These are phyloP conservation scores for Micropoecilia bifurca DNA, from an alignment of 2,797 vertebrate species.

Conservation along the genomic window DNA sequence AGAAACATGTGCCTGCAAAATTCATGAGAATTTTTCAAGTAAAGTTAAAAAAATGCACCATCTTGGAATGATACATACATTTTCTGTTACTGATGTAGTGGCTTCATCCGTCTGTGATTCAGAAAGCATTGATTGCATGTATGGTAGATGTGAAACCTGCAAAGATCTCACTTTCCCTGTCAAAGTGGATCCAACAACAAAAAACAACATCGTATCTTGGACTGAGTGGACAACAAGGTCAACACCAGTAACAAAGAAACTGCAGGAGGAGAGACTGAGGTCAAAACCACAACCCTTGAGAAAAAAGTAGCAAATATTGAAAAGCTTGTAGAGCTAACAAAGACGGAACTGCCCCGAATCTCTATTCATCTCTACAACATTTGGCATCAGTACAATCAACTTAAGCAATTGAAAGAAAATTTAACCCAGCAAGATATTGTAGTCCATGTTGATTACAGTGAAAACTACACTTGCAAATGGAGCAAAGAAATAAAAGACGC, in stretches of 20 bases:
- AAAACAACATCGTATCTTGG: background rate
- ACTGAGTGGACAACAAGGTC: background rate
- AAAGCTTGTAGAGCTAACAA: background rate
- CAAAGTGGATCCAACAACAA: background rate
- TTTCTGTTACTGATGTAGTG: background rate
- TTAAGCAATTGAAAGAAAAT: background rate
- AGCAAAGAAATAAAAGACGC: background rate
- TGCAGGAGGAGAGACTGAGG: background rate
- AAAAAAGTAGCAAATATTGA: background rate
- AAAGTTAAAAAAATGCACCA: background rate
- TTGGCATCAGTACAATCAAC: background rate
- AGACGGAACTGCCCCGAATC: background rate
- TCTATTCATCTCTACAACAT: background rate
- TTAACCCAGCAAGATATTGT: background rate
- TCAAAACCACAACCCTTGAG: slow-evolving; percentile 1
- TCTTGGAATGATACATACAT: background rate
- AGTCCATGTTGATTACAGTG: slow-evolving; percentile 4
- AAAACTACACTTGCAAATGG: background rate
- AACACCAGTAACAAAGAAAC: background rate
- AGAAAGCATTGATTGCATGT: slow-evolving; percentile 1
- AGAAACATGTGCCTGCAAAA: background rate
- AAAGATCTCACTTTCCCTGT: background rate
- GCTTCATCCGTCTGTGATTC: background rate
- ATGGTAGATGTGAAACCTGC: background rate
- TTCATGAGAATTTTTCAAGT: background rate